A percentile compares a stretch with the other conserved stretches of the same genome.
Conservation (phyloP, 2,888 invertebrate species). For the Xanthostigma xanthostigma region DNA sequence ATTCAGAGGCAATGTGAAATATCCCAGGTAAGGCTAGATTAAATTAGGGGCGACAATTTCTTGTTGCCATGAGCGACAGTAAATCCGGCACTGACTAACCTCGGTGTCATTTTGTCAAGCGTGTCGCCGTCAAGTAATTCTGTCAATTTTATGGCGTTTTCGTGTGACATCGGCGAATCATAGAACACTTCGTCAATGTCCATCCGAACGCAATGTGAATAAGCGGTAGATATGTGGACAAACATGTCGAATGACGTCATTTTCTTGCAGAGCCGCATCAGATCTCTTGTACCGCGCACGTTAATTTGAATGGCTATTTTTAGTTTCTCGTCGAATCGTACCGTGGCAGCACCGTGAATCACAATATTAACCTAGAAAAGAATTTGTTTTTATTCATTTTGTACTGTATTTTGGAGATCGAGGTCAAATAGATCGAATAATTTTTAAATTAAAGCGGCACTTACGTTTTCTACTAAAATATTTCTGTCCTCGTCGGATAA, state of each 20-base stretch:
- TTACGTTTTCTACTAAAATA: constrained; percentile 15
- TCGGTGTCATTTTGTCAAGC: constrained; percentile 22
- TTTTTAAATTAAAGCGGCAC: background rate
- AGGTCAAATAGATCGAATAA: background rate
- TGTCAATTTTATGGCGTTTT: constrained; percentile 27
- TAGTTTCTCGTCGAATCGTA: constrained; percentile 8
- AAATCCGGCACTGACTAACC: no score
- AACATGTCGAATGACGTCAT: constrained; percentile 17
- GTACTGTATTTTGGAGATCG: no score
- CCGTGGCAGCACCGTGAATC: constrained; percentile 7
- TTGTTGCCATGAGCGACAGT: no score
- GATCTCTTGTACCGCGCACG: constrained; percentile 3
- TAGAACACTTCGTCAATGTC: constrained; percentile 41
- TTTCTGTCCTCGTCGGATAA: constrained; percentile 23
- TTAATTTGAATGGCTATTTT: constrained; percentile 4
- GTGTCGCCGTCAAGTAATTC: constrained; percentile 29
- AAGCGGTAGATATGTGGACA: constrained; percentile 50
- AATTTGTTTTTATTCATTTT: background rate
- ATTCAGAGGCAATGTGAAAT: no score
- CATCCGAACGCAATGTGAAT: constrained; percentile 40
- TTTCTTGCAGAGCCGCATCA: background rate
- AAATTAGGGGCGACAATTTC: no score
- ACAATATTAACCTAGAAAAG: background rate
- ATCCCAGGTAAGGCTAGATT: no score
- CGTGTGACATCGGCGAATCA: constrained; percentile 24